phyloP scores from a whole-genome alignment of 2,888 invertebrate genomes.

The Hirtodrosophila duncani region DNA sequence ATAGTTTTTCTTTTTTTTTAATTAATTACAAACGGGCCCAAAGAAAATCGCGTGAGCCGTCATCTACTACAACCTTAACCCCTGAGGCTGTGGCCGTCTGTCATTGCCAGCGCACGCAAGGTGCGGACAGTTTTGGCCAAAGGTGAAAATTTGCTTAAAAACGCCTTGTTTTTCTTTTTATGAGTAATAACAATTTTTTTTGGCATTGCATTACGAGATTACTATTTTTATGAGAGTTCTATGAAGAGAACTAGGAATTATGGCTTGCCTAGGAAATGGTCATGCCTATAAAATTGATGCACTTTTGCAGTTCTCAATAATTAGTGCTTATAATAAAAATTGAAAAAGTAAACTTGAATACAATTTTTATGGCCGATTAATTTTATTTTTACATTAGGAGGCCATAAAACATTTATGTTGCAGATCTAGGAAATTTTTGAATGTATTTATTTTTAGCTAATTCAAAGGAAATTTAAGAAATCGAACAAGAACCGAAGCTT shows the following conservation, averaged over 20 bases:
- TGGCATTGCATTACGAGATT: constrained; percentile 7
- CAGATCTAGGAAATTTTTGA: too few species aligned
- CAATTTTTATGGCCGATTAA: constrained; percentile 25
- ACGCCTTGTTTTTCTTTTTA: not conserved
- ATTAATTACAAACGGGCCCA: constrained; percentile 37
- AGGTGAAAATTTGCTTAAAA: constrained; percentile 40
- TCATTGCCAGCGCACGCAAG: not conserved
- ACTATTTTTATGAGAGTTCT: constrained; percentile 25
- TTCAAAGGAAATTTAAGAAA: too few species aligned
- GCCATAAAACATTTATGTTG: too few species aligned
- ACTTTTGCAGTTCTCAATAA: too few species aligned
- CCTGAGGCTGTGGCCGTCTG: constrained; percentile 22
- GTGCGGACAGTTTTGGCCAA: constrained; percentile 27
- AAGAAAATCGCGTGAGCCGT: constrained; percentile 33
- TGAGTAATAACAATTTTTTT: not conserved
- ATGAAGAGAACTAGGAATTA: constrained; percentile 7
- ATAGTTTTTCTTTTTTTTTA: constrained; percentile 24
- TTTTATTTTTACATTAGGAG: too few species aligned
- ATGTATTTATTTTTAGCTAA: too few species aligned
- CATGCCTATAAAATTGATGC: too few species aligned
- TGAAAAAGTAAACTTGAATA: constrained; percentile 19
- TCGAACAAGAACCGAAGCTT: too few species aligned
- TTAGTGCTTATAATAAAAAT: not conserved
- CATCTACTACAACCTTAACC: constrained; percentile 14
- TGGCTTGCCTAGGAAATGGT: too few species aligned